phyloP scores from a whole-genome alignment of 2,113 vertebrate species.

The Paradisaea rubra region DNA sequence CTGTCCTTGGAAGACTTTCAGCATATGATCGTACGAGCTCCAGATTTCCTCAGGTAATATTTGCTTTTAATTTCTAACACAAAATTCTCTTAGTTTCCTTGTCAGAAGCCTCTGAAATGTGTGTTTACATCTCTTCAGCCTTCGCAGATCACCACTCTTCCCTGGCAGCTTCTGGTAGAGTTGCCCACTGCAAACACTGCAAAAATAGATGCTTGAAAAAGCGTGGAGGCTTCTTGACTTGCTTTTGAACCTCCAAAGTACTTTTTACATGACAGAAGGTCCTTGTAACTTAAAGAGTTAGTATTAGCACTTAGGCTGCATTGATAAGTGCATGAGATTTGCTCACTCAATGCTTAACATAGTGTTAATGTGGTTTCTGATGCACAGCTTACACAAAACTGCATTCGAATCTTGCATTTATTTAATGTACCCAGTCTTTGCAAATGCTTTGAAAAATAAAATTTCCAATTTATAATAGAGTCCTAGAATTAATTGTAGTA shows the following conservation, averaged over 20 bases:
- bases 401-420: not conserved
- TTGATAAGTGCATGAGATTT: not conserved
- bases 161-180: not conserved
- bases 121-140: not conserved
- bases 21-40: conserved; percentile 89
- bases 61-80: not conserved
- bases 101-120: not conserved
- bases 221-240: not conserved
- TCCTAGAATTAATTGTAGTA: not conserved
- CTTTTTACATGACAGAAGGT: not conserved
- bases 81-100: not conserved
- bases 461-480: not conserved
- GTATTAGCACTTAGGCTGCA: not conserved
- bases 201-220: not conserved
- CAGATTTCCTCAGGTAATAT: conserved; percentile 92
- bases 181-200: not conserved
- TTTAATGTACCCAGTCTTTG: not conserved
- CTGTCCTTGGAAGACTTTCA: conserved; percentile 94
- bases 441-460: not conserved
- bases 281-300: not conserved
- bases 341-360: not conserved
- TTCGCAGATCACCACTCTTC: not conserved
- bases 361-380: not conserved
- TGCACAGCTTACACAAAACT: not conserved
- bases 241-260: not conserved